phyloP scores from a whole-genome alignment of 2,797 vertebrate species.

The Euphonia xanthogaster region DNA sequence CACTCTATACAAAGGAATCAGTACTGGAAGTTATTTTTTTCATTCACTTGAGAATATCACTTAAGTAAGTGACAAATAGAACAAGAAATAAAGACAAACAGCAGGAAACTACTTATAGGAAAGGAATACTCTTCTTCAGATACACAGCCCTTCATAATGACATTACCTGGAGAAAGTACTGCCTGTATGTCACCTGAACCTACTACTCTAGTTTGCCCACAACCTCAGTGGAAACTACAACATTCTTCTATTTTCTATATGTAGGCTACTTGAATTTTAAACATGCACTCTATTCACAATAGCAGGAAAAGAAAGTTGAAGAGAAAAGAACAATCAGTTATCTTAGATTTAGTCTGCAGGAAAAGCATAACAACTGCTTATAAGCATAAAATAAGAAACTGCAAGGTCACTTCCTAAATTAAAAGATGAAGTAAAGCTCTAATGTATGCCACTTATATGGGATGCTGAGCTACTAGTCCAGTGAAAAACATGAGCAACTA shows the following conservation, averaged over 20 bases:
- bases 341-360: not conserved
- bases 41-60: not conserved
- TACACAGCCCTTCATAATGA: not conserved
- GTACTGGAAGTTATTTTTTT: not conserved
- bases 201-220: not conserved
- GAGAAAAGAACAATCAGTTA: not conserved
- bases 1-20: rapidly evolving
- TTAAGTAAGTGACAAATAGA: not conserved
- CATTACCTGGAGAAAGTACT: not conserved
- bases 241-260: not conserved
- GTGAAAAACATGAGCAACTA: not conserved
- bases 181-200: not conserved
- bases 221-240: not conserved
- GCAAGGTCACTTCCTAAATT: not conserved
- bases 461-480: not conserved
- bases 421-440: not conserved
- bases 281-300: not conserved
- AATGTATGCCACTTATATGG: not conserved
- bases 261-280: not conserved
- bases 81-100: not conserved
- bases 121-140: not conserved
- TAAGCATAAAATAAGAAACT: not conserved
- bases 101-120: not conserved
- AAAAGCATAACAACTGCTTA: not conserved
- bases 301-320: not conserved